Evolutionary conservation across 1,140 invertebrate genomes (phyloP).

Genomic region (Caenorhabditis briggsae): DNA sequence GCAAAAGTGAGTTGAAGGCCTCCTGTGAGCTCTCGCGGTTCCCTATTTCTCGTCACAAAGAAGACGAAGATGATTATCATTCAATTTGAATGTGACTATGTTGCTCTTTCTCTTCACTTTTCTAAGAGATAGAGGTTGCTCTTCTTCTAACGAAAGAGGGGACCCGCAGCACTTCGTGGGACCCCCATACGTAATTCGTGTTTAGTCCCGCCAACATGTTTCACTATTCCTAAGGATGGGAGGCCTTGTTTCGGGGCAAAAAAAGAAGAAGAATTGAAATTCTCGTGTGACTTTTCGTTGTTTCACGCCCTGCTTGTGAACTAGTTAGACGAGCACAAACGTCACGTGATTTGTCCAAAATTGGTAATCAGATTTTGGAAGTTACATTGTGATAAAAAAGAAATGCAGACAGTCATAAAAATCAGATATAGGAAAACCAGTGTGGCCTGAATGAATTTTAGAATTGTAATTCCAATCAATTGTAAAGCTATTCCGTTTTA

Average conservation of each 20-base stretch:
- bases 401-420: background rate
- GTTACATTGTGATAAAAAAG: background rate
- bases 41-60: constrained; percentile 44
- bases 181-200: constrained; percentile 37
- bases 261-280: constrained; percentile 11
- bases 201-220: constrained; percentile 13
- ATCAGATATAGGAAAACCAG: too few relatives aligned
- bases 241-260: constrained; percentile 17
- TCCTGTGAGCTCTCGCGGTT: constrained; percentile 30
- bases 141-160: too few relatives aligned
- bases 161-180: too few relatives aligned
- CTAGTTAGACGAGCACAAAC: background rate
- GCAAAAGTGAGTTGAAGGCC: constrained; percentile 50
- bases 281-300: constrained; percentile 37
- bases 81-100: constrained; percentile 56
- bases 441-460: too few relatives aligned
- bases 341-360: background rate
- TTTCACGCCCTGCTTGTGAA: constrained; percentile 7
- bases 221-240: constrained; percentile 4
- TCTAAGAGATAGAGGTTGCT: constrained; percentile 44
- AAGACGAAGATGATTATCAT: constrained; percentile 55
- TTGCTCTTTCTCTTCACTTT: constrained; percentile 37
- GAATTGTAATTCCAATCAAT: too few relatives aligned
- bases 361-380: background rate
- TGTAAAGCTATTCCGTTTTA: too few relatives aligned